Base-by-base conservation (phyloP, 2,797 vertebrate genomes). In the Thalassophryne amazonica region DNA sequence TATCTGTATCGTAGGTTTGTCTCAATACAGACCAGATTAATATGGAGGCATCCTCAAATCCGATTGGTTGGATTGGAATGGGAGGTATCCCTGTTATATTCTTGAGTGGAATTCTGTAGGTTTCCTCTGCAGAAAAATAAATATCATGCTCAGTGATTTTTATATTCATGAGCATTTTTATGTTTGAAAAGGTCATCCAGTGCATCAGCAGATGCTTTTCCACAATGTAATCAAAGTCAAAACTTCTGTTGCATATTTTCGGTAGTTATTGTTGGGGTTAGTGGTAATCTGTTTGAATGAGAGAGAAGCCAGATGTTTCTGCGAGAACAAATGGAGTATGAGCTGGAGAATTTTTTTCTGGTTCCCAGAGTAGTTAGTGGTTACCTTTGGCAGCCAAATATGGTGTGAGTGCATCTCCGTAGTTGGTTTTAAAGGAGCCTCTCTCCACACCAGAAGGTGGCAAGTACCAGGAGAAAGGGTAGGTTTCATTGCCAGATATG, bases 401-500 rank as follows among this genome's bases (percentile, higher is more conserved):
- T 2, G 94, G 94, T 0, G 94, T 96, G 36, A 91, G 74, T 40
- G 85, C 22, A 66, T 95, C 94, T 60, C 94, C 94, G 47, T 84
- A 95, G 3, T 80, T 15, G 4, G 1, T 54, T 3, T 0, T 70
- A 54, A 83, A 96, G 24, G 89, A 77, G 3, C 94, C 94, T 51
- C 94, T 87, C 73, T 96, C 94, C 39, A 94, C 93, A 0, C 92
- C 93, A 0, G 92, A 90, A 2, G 92, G 91, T 2, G 94, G 94
- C 65, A 96, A n/a, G 50, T 91, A 88, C 94, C 94, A 96, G 19
- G 94, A 95, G 66, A 93, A 9, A 2, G 94, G 94, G 65, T 93
- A 96, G 0, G 94, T 94, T 68, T 94, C 85, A n/a, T 56, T 82
- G 14, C 91, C 86, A 0, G 78, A 88, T 64, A 84, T 84, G 43